Base-by-base conservation (phyloP, 2,888 invertebrate genomes). In the Coecobrya sp. region DNA sequence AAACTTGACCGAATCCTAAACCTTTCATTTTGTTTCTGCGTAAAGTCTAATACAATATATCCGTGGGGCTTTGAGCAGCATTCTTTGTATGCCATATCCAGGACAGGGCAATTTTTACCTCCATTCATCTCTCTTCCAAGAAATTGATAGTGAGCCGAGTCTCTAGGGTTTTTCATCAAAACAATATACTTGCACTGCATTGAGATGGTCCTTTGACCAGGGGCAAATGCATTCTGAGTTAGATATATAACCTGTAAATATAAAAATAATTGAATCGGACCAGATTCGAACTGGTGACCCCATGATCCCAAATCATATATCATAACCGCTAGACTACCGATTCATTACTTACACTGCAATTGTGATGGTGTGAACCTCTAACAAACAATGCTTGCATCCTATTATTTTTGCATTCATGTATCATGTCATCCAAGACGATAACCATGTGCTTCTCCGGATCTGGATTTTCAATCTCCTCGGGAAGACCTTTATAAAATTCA, bases 101-200 rank as follows among this genome's bases (percentile, higher is more conserved):
- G 55, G 0, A 45, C 89, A 13, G 73, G 59, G 22, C 73, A 70
- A 8, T 55, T 82, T 45, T 84, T 89, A 1, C 89, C 89, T 25
- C 84, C 68, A 59, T 89, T 89, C 89, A 89, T 89, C 5, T 30
- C 42, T n/a, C 84, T 8, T n/a, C 89, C 89, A 1, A 89, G 7
- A 73, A 42, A 25, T 25, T 82, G 84, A 10, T 25, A 70, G 11
- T 59, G 42, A 0, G 52, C 25, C 19, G 65, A 68, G 3, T 89
- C 89, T 25, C 84, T 52, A 0, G 84, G 70, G 11, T 89, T 89
- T 59, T 55, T 30, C 65, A 65, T 88, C 1, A 88, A 30, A 1
- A 81, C 19, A 27, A 36, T 36, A 25, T 84, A 89, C 5, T 73
- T 70, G 45, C 89, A 89, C 16, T 89, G 82, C 5, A 82, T 25